Percentiles rank a stretch among this genome's conserved stretches.
Evolutionary conservation across 2,113 vertebrate genomes (phyloP).

Genomic region (Perca schrenkii): DNA sequence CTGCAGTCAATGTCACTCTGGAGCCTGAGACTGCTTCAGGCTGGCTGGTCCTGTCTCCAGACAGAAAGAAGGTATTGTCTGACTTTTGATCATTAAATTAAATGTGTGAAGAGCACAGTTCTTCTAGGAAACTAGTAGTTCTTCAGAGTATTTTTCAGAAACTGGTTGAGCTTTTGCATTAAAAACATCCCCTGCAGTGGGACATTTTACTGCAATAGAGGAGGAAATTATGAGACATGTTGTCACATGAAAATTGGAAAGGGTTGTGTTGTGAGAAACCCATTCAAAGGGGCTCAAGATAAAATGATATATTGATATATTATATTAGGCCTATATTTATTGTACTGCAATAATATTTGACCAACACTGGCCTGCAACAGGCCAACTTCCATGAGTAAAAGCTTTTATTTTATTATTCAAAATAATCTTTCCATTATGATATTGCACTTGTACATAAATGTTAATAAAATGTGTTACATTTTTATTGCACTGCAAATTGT

Average conservation of each 20-base stretch:
- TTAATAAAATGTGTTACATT: neutral
- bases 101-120: too few species aligned
- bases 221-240: neutral
- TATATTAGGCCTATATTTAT: neutral
- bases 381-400: neutral
- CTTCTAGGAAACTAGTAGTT: neutral
- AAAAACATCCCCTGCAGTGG: neutral
- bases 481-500: too few species aligned
- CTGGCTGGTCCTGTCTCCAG: slow-evolving; percentile 69
- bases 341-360: slow-evolving; percentile 4
- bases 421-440: neutral
- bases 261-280: neutral
- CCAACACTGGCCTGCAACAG: neutral
- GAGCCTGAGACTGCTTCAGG: slow-evolving; percentile 72
- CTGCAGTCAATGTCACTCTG: slow-evolving; percentile 68
- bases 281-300: neutral
- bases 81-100: neutral
- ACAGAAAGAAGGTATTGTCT: slow-evolving; percentile 64
- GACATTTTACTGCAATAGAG: neutral
- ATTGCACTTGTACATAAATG: neutral
- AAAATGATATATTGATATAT: neutral
- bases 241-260: neutral
- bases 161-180: neutral
- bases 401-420: neutral
- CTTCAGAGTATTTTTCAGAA: neutral